These are phyloP conservation scores for Eupleurogrammus muticus DNA, from an alignment of 2,797 vertebrate species.

Conservation along the genomic window DNA sequence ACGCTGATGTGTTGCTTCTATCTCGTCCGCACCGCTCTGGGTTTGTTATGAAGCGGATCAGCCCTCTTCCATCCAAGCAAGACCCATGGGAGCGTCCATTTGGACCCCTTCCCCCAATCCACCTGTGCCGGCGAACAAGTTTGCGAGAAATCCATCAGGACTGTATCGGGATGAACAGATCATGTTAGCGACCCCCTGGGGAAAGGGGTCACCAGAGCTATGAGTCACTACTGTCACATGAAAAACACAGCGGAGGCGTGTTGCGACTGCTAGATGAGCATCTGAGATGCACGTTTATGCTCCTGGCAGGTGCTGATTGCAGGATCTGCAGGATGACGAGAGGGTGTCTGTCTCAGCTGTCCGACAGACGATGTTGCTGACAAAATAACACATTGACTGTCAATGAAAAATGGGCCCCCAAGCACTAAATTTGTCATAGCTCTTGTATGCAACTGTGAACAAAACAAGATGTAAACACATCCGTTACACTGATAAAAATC, in stretches of 20 bases:
- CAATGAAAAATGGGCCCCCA: slow-evolving; percentile 13
- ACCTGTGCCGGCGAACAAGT: slow-evolving; percentile 43
- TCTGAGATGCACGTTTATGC: slow-evolving; percentile 31
- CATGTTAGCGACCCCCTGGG: slow-evolving; percentile 40
- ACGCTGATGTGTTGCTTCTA: slow-evolving; percentile 87
- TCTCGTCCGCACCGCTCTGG: slow-evolving; percentile 43
- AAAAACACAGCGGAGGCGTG: slow-evolving; percentile 53
- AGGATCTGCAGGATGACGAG: slow-evolving; percentile 32
- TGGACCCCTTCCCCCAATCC: slow-evolving; percentile 28
- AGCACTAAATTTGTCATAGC: neutral
- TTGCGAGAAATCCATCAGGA: slow-evolving; percentile 61
- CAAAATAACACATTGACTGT: neutral
- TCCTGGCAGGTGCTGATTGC: slow-evolving; percentile 48
- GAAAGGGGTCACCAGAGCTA: slow-evolving; percentile 54
- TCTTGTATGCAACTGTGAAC: neutral
- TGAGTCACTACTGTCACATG: slow-evolving; percentile 60
- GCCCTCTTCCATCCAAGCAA: slow-evolving; percentile 24
- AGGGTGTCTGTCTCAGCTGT: neutral
- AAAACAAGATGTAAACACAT: neutral
- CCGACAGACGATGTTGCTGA: neutral
- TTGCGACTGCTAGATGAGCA: slow-evolving; percentile 56
- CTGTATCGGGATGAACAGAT: slow-evolving; percentile 54
- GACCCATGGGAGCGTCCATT: slow-evolving; percentile 20
- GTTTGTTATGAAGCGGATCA: slow-evolving; percentile 58
- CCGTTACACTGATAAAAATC: neutral